phyloP scores from a whole-genome alignment of 1,140 invertebrate species.

The Scaptomyza graminum region DNA sequence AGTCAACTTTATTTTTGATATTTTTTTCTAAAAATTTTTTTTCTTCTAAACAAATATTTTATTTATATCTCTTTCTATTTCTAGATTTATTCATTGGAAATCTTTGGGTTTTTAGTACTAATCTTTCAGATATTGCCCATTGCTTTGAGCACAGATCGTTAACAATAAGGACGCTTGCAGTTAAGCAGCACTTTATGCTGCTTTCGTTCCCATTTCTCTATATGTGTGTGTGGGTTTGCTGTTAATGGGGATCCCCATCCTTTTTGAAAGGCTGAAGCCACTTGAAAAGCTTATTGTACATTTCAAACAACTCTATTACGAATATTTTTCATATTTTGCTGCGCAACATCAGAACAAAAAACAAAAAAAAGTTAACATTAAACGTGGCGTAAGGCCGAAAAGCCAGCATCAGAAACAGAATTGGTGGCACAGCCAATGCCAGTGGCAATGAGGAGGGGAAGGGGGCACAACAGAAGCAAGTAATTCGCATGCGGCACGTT shows the following conservation, averaged over 20 bases:
- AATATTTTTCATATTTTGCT: slow-evolving; percentile 79
- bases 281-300: slow-evolving; percentile 81
- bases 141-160: slow-evolving; percentile 5
- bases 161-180: slow-evolving; percentile 40
- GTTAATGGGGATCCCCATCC: not conserved
- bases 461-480: slow-evolving; percentile 60
- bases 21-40: no score
- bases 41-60: no score
- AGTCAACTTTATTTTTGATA: no score
- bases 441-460: slow-evolving; percentile 9
- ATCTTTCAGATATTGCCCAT: slow-evolving; percentile 25
- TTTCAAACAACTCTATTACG: slow-evolving; percentile 83
- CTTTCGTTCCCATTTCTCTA: slow-evolving; percentile 3
- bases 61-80: no score
- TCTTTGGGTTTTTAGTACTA: not conserved
- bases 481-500: slow-evolving; percentile 81
- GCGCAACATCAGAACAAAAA: slow-evolving; percentile 53
- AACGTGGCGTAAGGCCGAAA: slow-evolving; percentile 71
- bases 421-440: slow-evolving; percentile 20
- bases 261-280: slow-evolving; percentile 50
- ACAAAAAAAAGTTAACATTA: slow-evolving; percentile 73
- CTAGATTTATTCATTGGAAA: not conserved
- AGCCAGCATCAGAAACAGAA: slow-evolving; percentile 20
- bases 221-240: not conserved
- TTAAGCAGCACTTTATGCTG: slow-evolving; percentile 30